Evolutionary conservation across 1,140 invertebrate genomes (phyloP).

Genomic region (Latrodectus geometricus): DNA sequence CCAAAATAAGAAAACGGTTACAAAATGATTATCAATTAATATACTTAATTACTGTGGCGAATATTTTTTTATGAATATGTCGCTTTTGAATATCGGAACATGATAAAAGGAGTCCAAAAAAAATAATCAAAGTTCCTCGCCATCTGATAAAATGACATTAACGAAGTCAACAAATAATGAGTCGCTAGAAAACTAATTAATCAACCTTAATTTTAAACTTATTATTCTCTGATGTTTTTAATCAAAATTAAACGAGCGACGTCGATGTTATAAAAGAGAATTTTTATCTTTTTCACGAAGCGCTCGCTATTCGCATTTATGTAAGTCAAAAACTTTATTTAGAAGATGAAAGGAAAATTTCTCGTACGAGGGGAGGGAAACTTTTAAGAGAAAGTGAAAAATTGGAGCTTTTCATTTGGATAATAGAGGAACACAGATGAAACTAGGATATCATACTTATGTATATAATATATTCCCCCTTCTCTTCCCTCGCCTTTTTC

Average conservation of each 20-base stretch:
- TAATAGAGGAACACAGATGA: constrained; percentile 40
- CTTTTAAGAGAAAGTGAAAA: constrained; percentile 50
- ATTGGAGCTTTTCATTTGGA: constrained; percentile 59
- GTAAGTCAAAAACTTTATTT: constrained; percentile 42
- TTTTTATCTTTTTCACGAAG: background rate
- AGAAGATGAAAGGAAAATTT: constrained; percentile 32
- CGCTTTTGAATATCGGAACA: background rate
- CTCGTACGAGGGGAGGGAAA: background rate
- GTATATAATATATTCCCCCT: constrained; percentile 31
- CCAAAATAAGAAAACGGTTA: background rate
- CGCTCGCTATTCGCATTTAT: background rate
- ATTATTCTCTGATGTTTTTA: constrained; percentile 60
- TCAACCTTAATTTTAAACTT: constrained; percentile 51
- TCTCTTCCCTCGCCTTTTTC: constrained; percentile 1
- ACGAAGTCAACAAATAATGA: constrained; percentile 21
- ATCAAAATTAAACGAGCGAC: constrained; percentile 22
- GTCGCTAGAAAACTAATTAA: constrained; percentile 50
- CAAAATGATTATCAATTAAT: constrained; percentile 21
- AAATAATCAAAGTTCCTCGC: background rate
- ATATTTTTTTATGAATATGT: background rate
- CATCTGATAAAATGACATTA: constrained; percentile 53
- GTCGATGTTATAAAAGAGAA: background rate
- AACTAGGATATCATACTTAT: background rate
- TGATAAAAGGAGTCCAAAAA: background rate
- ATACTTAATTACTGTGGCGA: constrained; percentile 4